Conservation (phyloP, 2,113 vertebrate genomes). For the Oplegnathus fasciatus region DNA sequence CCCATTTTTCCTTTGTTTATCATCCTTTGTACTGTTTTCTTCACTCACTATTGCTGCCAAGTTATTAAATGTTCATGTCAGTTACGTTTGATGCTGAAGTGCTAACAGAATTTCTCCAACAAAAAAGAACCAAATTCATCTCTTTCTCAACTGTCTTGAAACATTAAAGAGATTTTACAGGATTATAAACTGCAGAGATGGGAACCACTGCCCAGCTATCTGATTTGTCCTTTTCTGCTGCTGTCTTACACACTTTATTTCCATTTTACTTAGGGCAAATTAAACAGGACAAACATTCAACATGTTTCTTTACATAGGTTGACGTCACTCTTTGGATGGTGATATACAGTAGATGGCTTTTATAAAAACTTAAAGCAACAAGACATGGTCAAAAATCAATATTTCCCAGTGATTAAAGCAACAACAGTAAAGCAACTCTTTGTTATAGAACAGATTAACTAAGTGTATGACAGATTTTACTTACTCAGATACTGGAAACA, state of each 20-base stretch:
- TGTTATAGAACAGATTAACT: not conserved
- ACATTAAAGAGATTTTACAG: not conserved
- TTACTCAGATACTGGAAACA: not conserved
- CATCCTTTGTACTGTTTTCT: not conserved
- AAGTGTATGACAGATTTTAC: not conserved
- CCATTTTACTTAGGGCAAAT: not conserved
- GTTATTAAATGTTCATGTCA: slow-evolving; percentile 33
- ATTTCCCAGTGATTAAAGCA: slow-evolving; percentile 7
- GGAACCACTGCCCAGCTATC: not conserved
- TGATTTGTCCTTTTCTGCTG: not conserved
- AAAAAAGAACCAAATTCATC: not conserved
- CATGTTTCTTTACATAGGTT: not conserved
- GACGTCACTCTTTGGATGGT: not conserved
- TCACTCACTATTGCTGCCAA: not conserved
- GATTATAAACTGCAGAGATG: not conserved
- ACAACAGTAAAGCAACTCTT: not conserved
- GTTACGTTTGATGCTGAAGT: not conserved
- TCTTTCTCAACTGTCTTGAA: not conserved
- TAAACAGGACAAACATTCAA: not conserved
- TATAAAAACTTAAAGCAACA: not conserved
- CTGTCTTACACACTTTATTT: slow-evolving; percentile 4
- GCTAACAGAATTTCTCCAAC: not conserved
- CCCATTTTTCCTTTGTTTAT: not conserved
- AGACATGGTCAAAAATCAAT: not conserved
- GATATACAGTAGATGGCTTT: not conserved